These are phyloP conservation scores for Villa cingulata DNA, from an alignment of 2,888 invertebrate genomes.

Conservation along the genomic window DNA sequence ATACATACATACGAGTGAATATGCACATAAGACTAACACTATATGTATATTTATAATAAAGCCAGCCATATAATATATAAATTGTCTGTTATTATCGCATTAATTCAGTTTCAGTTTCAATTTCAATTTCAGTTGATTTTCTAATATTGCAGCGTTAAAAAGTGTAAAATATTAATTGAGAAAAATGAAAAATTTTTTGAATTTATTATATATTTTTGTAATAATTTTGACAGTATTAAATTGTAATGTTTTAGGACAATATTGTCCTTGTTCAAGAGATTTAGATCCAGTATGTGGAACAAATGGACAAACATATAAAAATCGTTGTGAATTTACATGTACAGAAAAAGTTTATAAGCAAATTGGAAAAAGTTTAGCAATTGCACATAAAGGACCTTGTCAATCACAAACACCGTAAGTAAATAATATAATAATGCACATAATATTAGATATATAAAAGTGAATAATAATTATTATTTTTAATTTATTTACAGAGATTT, in stretches of 20 bases:
- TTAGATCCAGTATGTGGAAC: constrained; percentile 1
- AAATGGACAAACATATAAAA: constrained; percentile 1
- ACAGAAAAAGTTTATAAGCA: background rate
- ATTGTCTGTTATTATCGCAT: too few relatives aligned
- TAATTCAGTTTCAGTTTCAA: too few relatives aligned
- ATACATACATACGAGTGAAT: too few relatives aligned
- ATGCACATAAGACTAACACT: too few relatives aligned
- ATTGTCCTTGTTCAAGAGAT: background rate
- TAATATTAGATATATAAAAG: background rate
- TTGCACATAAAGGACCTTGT: background rate
- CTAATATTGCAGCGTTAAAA: too few relatives aligned
- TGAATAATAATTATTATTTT: background rate
- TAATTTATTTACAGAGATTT: background rate
- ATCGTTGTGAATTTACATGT: constrained; percentile 1
- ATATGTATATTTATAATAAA: too few relatives aligned
- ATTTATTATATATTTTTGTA: too few relatives aligned
- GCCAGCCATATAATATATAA: too few relatives aligned
- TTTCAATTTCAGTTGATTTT: too few relatives aligned
- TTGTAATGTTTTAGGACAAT: background rate
- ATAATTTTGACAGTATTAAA: too few relatives aligned
- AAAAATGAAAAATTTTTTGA: too few relatives aligned
- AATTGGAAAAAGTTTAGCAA: background rate
- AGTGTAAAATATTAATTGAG: too few relatives aligned
- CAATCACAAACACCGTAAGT: background rate
- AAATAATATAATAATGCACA: background rate